Evolutionary conservation across 2,797 vertebrate species (phyloP), one percentile per base, ranked within the genome.

Genomic region (Rhinophrynus dorsalis): DNA sequence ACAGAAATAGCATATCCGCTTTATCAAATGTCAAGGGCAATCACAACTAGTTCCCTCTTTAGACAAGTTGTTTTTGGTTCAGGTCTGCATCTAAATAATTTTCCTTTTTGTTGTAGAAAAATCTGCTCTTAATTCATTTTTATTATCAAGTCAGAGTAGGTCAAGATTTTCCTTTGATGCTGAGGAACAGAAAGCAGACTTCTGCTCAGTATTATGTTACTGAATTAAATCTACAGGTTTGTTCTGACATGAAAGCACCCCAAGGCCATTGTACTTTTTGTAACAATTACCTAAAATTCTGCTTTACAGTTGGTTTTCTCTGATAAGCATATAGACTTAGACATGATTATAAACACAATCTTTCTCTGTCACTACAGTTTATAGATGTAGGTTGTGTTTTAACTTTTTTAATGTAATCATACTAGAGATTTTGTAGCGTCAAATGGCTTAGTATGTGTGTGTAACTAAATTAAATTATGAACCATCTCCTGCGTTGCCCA

Each of bases 131-230:
- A 52, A 57, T 65, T 32, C 26, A n/a, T 17, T 20, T 33, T 29
- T 42, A 72, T 65, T 72, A 72, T 58, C 52, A 44, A 65, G 54
- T 56, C 27, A 10, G 27, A 59, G 30, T 20, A 59, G 54, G 52
- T 66, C 37, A 66, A 33, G 52, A 58, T 48, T 26, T 44, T 35
- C 18, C 35, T 72, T 65, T 72, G 61, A 72, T 72, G 69, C 66
- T 32, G 21, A 17, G 13, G 21, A 42, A 47, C 23, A 15, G 21
- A 63, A 6, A 35, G 13, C 6, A 40, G 42, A 24, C 17, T 59
- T 5, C 15, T 38, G 33, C 68, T 44, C 33, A 32, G 52, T 56
- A 15, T 64, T 65, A 40, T 69, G 48, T 69, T 69, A 62, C 37
- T 55, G 67, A 70, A 62, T 45, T 62, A 70, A 70, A 58, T 44